Evolutionary conservation across 2,113 vertebrate genomes (phyloP), one percentile per base, ranked within the genome.

Genomic region (Lycocorax pyrrhopterus): DNA sequence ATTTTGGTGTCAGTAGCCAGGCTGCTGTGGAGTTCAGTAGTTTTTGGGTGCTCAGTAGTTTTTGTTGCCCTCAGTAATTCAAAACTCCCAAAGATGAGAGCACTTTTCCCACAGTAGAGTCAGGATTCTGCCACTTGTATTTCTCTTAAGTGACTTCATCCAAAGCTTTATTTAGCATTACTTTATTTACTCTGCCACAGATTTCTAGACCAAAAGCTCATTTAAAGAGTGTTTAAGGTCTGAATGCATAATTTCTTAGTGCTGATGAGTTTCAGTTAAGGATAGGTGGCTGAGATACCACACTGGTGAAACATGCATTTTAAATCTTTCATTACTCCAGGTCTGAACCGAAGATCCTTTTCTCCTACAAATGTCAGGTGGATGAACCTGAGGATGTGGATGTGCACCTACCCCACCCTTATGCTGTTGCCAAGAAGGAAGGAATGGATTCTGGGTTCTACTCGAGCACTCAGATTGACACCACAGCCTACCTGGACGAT

Each of bases 361-460:
- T 99, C 97, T 99, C 99, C 71, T 99, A 99, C 98, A 99, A 99
- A 93, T 99, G 99, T 47, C 99, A 99, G 97, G 98, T 99, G 93
- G 99, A 99, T 7, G 99, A 99, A 95, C 98, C 99, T 0, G 99
- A 99, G 10, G 99, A 99, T 56, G 98, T 98, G 0, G 99, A 99
- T 21, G 97, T 99, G 77, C 99, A 99, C 96, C 98, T 99, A 73
- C 99, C 99, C 25, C 99, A 99, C 60, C 99, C 99, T 10, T 98
- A 99, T 0, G 97, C 98, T 0, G 98, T 99, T 68, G 97, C 98
- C 81, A 98, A 98, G 63, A 98, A 99, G 79, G 99, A 99, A 85
- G 98, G 98, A 49, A 9, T 97, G 47, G 99, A 99, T 96, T 97
- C 98, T 15, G 97, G 98, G 35, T 98, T 98, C 94, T 99, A 99